Evolutionary conservation across 2,888 invertebrate genomes (phyloP), one percentile per base, ranked within the genome.

Genomic region (Drosophila dives): DNA sequence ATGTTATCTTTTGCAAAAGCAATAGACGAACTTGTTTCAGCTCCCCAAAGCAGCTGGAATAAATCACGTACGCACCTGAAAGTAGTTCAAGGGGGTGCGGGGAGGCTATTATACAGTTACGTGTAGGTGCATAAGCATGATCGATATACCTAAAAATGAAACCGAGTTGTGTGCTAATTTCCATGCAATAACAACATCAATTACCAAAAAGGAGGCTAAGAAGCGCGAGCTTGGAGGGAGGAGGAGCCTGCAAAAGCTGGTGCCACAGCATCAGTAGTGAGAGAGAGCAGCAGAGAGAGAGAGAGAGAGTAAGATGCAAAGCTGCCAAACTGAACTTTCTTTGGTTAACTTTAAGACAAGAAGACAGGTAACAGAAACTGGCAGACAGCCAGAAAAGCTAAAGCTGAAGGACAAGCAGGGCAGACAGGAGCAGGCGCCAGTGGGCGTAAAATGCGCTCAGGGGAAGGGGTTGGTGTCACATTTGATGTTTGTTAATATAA

Each of bases 51-150:
- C 54, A 61, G n/a, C 10, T 20, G 26, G 40, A 59, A 80, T 80
- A 76, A 64, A 79, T 79, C 79, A 76, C 80, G 80, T 72, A 80
- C 80, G 56, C 79, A 75, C 42, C 54, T 34, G 48, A 33, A 32
- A 20, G 33, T 32, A 53, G 54, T 8, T 29, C 23, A 32, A 15
- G 23, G 33, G 1, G 4, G 1, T 3, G 7, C 0, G 33, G 17
- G 7, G 40, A 6, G 23, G 2, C 8, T 38, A n/a, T 33, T 33
- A 12, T 15, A 32, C 29, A 62, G 55, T 53, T 72, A 72, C 73
- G 64, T 77, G 86, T 67, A 74, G 72, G 72, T 85, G 76, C 85
- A 84, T 82, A 75, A 87, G 65, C 75, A 64, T 77, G 75, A 84
- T 84, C 88, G 83, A 88, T 88, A 72, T 54, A 36, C 20, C 62